Evolutionary conservation across 2,888 invertebrate genomes (phyloP), one percentile per base, ranked within the genome.

Genomic region (Monochamus alternatus): DNA sequence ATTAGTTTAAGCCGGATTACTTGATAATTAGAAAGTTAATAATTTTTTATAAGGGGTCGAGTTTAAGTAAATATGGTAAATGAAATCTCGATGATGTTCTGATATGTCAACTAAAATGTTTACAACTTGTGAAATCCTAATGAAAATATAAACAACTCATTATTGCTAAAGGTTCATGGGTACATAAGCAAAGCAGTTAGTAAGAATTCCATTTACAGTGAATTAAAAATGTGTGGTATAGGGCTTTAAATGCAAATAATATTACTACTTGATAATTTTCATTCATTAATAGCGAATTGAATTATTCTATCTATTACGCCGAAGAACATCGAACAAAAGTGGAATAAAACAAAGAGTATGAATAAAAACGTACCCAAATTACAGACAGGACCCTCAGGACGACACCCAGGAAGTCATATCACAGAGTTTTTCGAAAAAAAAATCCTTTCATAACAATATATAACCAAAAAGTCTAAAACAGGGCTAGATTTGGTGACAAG

Each of bases 301-400:
- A 22, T 22, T 22, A 22, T 22, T 22, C 22, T 22, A 22, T 22
- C 22, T 1, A 22, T 22, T 22, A 22, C 22, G 22, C 10, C 12
- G 47, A 12, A 3, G 8, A 47, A 47, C 1, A 10, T 5, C 9
- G 9, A 47, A 47, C 3, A n/a, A 14, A 63, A 14, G 62, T 43
- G 3, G 14, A 43, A n/a, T 63, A 43, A 63, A 63, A 43, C 38
- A 8, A 66, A 55, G 22, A 14, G 5, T 68, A 31, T 59, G 55
- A 52, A n/a, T 51, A 60, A 65, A 70, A 60, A 70, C 69, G 43
- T 70, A 74, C 62, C 55, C 52, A 63, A 63, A 47, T 5, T 32
- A 5, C 51, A 38, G 7, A 55, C 58, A 38, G 32, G 55, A 10
- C 43, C 44, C 14, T 14, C n/a, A 64, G 22, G n/a, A 64, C 64